Evolutionary conservation across 2,888 invertebrate species (phyloP), one percentile per base, ranked within the genome.

Genomic region (Sphaerophoria rueppellii): DNA sequence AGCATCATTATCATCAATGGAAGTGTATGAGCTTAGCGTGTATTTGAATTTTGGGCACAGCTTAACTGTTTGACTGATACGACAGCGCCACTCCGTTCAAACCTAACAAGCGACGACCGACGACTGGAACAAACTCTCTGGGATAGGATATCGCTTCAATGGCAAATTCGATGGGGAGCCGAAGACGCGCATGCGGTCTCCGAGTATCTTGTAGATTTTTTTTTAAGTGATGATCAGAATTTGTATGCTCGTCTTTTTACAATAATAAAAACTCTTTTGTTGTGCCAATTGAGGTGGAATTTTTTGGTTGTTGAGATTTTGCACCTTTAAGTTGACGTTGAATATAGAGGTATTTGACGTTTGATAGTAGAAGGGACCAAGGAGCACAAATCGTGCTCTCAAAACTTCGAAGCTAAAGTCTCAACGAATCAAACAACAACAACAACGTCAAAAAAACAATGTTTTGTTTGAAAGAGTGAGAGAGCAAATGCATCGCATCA

Each of bases 151-250:
- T 48, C 7, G 37, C 37, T 14, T 7, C 37, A 6, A 2, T 6
- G 4, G 14, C 35, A 14, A 40, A 6, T 7, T 12, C 9, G 35
- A 0, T 1, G 34, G 34, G 34, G 24, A 24, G 24, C 24, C 0
- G 43, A 12, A 24, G 60, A n/a, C 12, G 12, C 63, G 46, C 50
- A 67, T 32, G 65, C 46, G 72, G 43, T 50, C 43, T 69, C 63
- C 73, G 37, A 58, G 35, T 52, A 69, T 67, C 67, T 67, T 67
- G 67, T 67, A 67, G 54, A 24, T 24, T 24, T 24, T 24, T 74
- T 82, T 70, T 70, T 12, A 63, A 74, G 78, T 79, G 72, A 79
- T 80, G 75, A 80, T 67, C 57, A 67, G 57, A 73, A 77, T 82
- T 60, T 12, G 16, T 77, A 71, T 76, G 43, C 69, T 82, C 67